phyloP scores from a whole-genome alignment of 92 coral and sea anemone genomes.

The Epizoanthus scotinus region DNA sequence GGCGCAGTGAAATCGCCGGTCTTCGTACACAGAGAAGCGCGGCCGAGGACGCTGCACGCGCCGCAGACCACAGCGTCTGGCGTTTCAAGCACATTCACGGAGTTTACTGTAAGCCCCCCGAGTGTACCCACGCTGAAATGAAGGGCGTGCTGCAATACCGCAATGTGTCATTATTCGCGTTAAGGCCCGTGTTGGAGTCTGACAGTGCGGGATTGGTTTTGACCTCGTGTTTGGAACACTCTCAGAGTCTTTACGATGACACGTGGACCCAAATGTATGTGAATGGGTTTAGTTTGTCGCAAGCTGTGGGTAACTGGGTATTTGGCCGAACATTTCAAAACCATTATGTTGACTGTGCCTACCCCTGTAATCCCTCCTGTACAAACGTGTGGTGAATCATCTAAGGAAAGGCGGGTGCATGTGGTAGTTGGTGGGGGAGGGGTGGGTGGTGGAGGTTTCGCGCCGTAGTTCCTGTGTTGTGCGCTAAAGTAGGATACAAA shows the following conservation, averaged over 20 bases:
- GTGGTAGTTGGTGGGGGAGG: not conserved
- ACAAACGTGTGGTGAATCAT: constrained; percentile 67
- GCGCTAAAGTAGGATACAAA: too few relatives aligned
- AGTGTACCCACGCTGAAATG: constrained; percentile 80
- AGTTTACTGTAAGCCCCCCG: constrained; percentile 88
- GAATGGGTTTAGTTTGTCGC: constrained; percentile 70
- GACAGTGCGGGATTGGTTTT: constrained; percentile 65
- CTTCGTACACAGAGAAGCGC: not conserved
- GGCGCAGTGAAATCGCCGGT: constrained; percentile 15
- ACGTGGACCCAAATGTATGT: constrained; percentile 83
- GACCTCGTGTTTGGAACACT: constrained; percentile 93
- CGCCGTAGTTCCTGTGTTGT: too few relatives aligned
- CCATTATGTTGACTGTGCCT: constrained; percentile 77
- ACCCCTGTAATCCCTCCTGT: constrained; percentile 84
- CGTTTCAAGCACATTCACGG: constrained; percentile 81
- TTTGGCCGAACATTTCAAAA: constrained; percentile 71
- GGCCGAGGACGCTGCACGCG: constrained; percentile 17
- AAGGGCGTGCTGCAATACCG: constrained; percentile 68
- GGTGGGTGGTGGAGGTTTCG: too few relatives aligned
- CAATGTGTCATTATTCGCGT: constrained; percentile 74
- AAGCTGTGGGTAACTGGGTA: constrained; percentile 88
- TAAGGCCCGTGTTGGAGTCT: constrained; percentile 76
- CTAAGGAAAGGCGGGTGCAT: not conserved
- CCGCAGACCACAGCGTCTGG: constrained; percentile 59
- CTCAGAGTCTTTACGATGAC: constrained; percentile 83